Base-by-base conservation (phyloP, 1,140 invertebrate genomes). In the Hermetia illucens region DNA sequence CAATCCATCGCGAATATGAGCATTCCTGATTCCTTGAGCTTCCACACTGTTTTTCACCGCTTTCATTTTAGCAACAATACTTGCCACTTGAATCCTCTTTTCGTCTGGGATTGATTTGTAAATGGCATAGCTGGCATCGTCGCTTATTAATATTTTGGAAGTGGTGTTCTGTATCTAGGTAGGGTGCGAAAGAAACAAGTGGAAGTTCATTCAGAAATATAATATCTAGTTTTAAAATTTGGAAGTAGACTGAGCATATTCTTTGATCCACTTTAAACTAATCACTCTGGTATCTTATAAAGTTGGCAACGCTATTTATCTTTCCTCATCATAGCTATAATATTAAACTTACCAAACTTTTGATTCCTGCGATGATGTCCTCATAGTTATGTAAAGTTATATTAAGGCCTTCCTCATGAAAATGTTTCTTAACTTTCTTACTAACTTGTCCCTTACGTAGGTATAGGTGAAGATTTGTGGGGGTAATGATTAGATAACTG, bases 1-100 rank as follows among this genome's bases (percentile, higher is more conserved):
- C 13, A 79, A 76, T 6, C 75, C 88, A 65, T 96, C 92, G 46
- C 78, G 71, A 5, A 89, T 63, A 65, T 95, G 87, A 21, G 82
- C 79, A 24, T 72, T 65, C 43, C 76, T 75, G 75, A 96, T 87
- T 39, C 85, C 80, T 67, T 78, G 51, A 17, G 88, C 71, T 69
- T 97, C 93, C 0, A 75, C 68, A 2, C 67, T 43, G 63, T 95
- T 95, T 62, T 98, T 97, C 2, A 93, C 64, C 12, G 82, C 70
- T 64, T 95, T 96, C 72, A 83, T 78, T 3, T 79, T 42, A 47
- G 67, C 51, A 27, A 62, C 64, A 44, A 47, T 66, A 25, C 50
- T 71, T 40, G 58, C 64, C 50, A 13, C 21, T 20, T 30, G 16
- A 27, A 64, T 8, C 4, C 54, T 40, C 27, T 49, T 40, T 13